phyloP scores from a whole-genome alignment of 1,140 invertebrate species.

The Drosophila mayri region DNA sequence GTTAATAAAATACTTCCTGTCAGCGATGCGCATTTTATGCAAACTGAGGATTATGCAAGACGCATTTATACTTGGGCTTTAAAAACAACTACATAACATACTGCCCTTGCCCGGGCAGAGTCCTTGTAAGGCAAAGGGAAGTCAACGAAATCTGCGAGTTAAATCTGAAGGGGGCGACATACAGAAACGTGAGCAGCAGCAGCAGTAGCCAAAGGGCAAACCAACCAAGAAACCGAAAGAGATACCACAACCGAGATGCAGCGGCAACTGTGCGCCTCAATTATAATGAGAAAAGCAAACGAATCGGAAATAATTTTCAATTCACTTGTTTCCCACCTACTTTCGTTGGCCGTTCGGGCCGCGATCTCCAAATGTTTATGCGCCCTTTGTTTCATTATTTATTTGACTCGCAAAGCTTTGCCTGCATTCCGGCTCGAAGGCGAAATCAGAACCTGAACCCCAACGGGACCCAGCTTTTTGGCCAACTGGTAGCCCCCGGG shows the following conservation, averaged over 20 bases:
- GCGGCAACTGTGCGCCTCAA: slow-evolving; percentile 61
- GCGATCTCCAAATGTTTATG: slow-evolving; percentile 73
- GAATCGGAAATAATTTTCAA: slow-evolving; percentile 84
- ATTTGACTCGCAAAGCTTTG: slow-evolving; percentile 30
- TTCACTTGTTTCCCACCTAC: slow-evolving; percentile 84
- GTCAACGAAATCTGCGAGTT: slow-evolving; percentile 59
- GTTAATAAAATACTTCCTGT: slow-evolving; percentile 4
- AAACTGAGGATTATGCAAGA: slow-evolving; percentile 12
- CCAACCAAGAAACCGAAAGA: slow-evolving; percentile 1
- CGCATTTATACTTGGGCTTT: neutral
- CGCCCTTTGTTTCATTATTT: slow-evolving; percentile 72
- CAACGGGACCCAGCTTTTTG: slow-evolving; percentile 34
- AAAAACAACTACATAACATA: neutral
- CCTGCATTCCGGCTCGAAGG: slow-evolving; percentile 23
- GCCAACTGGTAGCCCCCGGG: slow-evolving; percentile 38
- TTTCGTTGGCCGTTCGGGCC: slow-evolving; percentile 53
- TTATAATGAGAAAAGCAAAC: slow-evolving; percentile 85
- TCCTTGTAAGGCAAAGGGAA: slow-evolving; percentile 35
- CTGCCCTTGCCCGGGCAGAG: neutral
- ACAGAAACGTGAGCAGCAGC: slow-evolving; percentile 20
- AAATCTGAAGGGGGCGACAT: slow-evolving; percentile 50
- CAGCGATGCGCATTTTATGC: neutral
- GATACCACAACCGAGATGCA: slow-evolving; percentile 32
- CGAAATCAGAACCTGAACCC: slow-evolving; percentile 28
- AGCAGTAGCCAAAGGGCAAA: slow-evolving; percentile 2